Percentiles rank a stretch among this genome's conserved stretches.
Conservation (phyloP, 2,113 vertebrate species). For the Tachysurus fulvidraco region DNA sequence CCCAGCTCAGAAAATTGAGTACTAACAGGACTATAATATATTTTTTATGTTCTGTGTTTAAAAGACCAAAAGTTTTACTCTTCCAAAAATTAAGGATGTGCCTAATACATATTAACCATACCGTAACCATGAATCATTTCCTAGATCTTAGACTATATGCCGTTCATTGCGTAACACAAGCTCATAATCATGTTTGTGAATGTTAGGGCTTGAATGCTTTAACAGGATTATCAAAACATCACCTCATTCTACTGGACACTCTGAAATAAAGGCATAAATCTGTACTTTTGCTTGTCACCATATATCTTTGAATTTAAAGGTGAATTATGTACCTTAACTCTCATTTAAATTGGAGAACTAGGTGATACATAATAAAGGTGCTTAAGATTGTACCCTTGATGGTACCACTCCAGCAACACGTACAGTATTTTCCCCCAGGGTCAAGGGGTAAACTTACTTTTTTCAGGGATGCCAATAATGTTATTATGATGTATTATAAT, state of each 20-base stretch:
- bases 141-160: neutral
- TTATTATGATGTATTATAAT: neutral
- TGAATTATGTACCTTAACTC: neutral
- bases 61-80: neutral
- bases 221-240: neutral
- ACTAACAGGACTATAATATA: neutral
- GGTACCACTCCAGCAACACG: neutral
- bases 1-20: neutral
- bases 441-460: neutral
- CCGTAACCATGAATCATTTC: neutral
- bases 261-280: neutral
- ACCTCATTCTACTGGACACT: neutral
- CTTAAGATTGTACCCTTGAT: neutral
- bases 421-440: too few relatives aligned
- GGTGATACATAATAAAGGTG: neutral
- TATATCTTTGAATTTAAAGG: neutral
- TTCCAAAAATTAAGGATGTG: neutral
- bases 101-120: neutral
- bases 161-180: neutral
- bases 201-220: neutral
- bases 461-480: neutral
- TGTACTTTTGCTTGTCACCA: neutral
- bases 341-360: neutral
- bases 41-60: neutral
- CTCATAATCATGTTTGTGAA: neutral